Conservation (phyloP, 2,888 invertebrate genomes). For the Omphaloscelis lunosa region DNA sequence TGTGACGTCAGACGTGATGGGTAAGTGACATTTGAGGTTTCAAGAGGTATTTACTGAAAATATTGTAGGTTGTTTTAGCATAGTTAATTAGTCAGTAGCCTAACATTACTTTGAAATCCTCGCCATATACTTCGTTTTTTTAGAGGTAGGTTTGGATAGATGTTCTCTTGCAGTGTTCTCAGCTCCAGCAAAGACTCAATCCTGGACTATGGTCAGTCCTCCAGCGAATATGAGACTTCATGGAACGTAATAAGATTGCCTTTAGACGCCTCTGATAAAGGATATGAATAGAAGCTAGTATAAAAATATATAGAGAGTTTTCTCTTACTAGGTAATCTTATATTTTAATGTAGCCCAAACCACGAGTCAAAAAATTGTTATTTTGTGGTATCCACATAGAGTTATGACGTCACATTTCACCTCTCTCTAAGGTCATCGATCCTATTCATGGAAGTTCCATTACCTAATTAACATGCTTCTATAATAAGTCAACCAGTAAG, state of each 20-base stretch:
- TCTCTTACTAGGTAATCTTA: background rate
- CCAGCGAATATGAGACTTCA: background rate
- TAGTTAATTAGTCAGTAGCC: slow-evolving; percentile 7
- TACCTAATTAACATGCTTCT: slow-evolving; percentile 1
- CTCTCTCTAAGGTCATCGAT: slow-evolving; percentile 41
- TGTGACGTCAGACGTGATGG: slow-evolving; percentile 53
- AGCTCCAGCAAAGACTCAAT: background rate
- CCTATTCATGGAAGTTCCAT: slow-evolving; percentile 3
- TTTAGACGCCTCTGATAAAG: too few relatives aligned
- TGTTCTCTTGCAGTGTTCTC: background rate
- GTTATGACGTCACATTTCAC: slow-evolving; percentile 20
- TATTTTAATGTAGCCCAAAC: background rate
- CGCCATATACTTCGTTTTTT: background rate
- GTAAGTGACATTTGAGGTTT: slow-evolving; percentile 55
- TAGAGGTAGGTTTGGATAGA: background rate
- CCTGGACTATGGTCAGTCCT: background rate
- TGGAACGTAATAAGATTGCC: background rate
- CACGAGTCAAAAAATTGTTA: background rate
- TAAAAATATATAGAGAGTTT: background rate
- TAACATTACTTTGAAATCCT: background rate
- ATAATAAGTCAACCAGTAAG: slow-evolving; percentile 20
- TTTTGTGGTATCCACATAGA: slow-evolving; percentile 7
- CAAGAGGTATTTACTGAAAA: slow-evolving; percentile 50
- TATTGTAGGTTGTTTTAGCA: slow-evolving; percentile 9
- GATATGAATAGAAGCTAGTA: background rate